Percentiles rank a stretch among this genome's conserved stretches.
Conservation (phyloP, 2,113 vertebrate species). For the Marmota flaviventris region DNA sequence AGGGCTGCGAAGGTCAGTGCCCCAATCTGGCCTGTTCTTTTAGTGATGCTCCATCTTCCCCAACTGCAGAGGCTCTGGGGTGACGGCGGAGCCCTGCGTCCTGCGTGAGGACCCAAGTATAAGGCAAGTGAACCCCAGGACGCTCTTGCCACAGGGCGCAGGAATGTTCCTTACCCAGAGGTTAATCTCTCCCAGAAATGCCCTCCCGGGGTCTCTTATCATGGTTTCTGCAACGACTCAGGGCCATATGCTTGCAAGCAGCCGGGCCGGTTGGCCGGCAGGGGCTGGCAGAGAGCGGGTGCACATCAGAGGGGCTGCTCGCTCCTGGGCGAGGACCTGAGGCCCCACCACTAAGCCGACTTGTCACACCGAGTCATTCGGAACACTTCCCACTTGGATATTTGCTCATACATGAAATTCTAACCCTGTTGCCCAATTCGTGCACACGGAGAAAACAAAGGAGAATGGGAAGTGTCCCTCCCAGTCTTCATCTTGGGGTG, state of each 20-base stretch:
- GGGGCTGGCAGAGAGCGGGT: fast-evolving
- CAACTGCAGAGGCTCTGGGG: no score
- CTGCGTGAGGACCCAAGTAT: no score
- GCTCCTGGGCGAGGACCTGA: background rate
- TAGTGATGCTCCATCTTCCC: no score
- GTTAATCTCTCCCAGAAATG: background rate
- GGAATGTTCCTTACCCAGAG: fast-evolving
- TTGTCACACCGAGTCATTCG: background rate
- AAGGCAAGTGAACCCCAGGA: background rate
- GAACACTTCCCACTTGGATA: fast-evolving
- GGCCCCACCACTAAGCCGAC: fast-evolving
- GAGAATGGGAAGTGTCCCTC: background rate
- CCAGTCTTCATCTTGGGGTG: background rate
- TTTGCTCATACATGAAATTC: background rate
- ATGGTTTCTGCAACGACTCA: background rate
- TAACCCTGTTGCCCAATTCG: no score
- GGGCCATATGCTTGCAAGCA: background rate
- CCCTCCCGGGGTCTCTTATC: background rate
- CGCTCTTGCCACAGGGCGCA: fast-evolving
- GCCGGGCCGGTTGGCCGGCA: no score
- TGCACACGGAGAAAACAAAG: background rate
- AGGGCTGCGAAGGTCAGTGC: no score
- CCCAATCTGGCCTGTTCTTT: no score
- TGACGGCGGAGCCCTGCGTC: no score
- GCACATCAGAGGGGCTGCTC: fast-evolving